Percentiles rank a stretch among this genome's conserved stretches.
Conservation (phyloP, 1,140 invertebrate species). For the Limonius californicus region DNA sequence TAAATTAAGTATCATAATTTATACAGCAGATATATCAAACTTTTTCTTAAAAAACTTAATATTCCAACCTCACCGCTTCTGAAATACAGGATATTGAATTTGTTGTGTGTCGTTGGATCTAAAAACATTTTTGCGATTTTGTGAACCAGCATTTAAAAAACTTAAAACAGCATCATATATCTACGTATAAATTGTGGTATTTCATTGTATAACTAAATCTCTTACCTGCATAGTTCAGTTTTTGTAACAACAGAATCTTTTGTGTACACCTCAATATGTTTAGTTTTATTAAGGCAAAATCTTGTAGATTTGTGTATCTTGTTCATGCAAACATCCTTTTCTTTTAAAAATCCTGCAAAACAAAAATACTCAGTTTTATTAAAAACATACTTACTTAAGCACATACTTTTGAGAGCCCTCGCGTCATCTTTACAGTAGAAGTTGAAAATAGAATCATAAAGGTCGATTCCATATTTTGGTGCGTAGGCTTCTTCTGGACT, state of each 20-base stretch:
- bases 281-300: not conserved
- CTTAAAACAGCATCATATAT: too few species aligned
- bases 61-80: too few species aligned
- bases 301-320: not conserved
- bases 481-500: constrained; percentile 53
- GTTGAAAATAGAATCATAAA: not conserved
- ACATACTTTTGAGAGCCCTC: not conserved
- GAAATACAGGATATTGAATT: too few species aligned
- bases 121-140: too few species aligned
- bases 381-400: not conserved
- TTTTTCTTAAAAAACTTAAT: too few species aligned
- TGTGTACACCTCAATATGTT: not conserved
- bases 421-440: not conserved
- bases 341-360: not conserved
- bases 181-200: too few species aligned
- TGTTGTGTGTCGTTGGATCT: too few species aligned
- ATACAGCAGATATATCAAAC: too few species aligned
- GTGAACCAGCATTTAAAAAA: too few species aligned
- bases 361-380: not conserved
- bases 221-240: not conserved
- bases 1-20: too few species aligned
- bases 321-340: not conserved
- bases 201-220: not conserved
- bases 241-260: not conserved
- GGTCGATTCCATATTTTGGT: constrained; percentile 45